Conservation (phyloP, 2,797 vertebrate species). For the Phoebastria nigripes region DNA sequence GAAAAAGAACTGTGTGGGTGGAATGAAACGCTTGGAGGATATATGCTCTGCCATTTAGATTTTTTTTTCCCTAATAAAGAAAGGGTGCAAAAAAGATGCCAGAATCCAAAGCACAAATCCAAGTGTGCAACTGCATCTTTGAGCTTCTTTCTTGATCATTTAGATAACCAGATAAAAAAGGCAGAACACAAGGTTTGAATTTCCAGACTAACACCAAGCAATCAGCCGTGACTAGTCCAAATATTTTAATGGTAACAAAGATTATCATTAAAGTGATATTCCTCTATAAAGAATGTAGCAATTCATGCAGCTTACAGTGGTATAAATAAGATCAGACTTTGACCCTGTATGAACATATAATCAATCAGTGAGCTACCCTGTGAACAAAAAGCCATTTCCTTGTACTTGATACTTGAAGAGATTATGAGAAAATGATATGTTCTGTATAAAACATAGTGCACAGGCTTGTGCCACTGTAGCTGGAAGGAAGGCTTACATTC, state of each 20-base stretch:
- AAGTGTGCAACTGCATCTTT: neutral
- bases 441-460: neutral
- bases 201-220: neutral
- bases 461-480: neutral
- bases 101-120: neutral
- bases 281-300: neutral
- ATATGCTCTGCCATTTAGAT: slow-evolving; percentile 39
- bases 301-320: neutral
- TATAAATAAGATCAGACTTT: slow-evolving; percentile 1
- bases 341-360: neutral
- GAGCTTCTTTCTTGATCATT: neutral
- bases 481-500: neutral
- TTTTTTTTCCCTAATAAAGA: slow-evolving; percentile 7
- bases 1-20: slow-evolving; percentile 55
- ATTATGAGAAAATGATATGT: neutral
- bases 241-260: neutral
- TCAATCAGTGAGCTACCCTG: neutral
- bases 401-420: neutral
- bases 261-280: neutral
- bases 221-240: neutral
- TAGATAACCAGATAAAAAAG: neutral
- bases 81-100: neutral
- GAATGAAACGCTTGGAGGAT: slow-evolving; percentile 54
- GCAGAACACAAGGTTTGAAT: neutral
- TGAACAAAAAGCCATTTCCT: neutral